These are phyloP conservation scores for Micromesistius poutassou DNA, from an alignment of 2,797 vertebrate genomes.

Conservation along the genomic window DNA sequence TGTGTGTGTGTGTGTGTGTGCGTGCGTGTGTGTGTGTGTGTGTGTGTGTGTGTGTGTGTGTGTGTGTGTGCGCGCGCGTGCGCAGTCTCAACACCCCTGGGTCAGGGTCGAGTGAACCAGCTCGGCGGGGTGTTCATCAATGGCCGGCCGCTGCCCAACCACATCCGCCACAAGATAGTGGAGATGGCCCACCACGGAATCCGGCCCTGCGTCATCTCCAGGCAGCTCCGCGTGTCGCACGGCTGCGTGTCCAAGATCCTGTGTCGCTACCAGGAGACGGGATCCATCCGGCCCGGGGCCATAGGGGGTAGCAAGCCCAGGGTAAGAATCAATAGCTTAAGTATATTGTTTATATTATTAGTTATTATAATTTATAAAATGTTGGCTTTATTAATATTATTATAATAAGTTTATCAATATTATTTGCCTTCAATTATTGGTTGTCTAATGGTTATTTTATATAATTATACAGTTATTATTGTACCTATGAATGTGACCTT, in stretches of 20 bases:
- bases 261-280: constrained; percentile 94
- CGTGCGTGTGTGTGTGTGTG: neutral
- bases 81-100: constrained; percentile 91
- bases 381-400: constrained; percentile 17
- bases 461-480: neutral
- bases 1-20: neutral
- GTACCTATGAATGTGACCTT: neutral
- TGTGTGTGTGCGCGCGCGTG: neutral
- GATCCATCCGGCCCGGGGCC: constrained; percentile 92
- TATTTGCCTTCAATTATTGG: neutral
- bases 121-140: constrained; percentile 97
- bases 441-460: neutral
- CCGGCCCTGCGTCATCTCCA: constrained; percentile 93
- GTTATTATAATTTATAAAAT: constrained; percentile 3
- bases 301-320: constrained; percentile 96
- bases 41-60: no score
- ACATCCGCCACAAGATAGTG: constrained; percentile 96
- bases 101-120: constrained; percentile 94
- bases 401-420: neutral
- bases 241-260: constrained; percentile 96
- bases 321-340: constrained; percentile 73
- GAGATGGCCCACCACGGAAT: constrained; percentile 98
- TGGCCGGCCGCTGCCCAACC: constrained; percentile 90
- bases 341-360: constrained; percentile 14
- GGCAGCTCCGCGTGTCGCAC: constrained; percentile 91